Evolutionary conservation across 2,888 invertebrate species (phyloP), one percentile per base, ranked within the genome.

Genomic region (Syrista parreyssii): DNA sequence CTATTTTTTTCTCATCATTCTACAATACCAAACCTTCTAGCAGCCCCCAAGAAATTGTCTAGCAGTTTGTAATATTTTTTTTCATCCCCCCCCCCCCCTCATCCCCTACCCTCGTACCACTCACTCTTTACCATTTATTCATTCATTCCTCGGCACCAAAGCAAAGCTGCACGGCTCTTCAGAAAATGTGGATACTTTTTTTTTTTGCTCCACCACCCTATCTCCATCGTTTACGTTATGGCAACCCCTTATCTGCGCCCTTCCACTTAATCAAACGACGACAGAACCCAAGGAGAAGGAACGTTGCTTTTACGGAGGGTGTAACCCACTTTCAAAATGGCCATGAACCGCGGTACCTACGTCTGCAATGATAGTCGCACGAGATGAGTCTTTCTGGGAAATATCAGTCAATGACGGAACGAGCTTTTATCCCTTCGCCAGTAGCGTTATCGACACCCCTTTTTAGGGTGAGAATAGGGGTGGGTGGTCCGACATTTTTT

Each of bases 141-240:
- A 55, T 74, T 77, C 55, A 75, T 73, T 77, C 33, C 71, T 80
- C 79, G 81, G 78, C 78, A 78, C 40, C 23, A 69, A 30, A 75
- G 55, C 34, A 12, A 36, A 36, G 74, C 79, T 75, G 32, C 78
- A 12, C 12, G 12, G 74, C 68, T 36, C 35, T 68, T 35, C 40
- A 33, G 36, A n/a, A 77, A 77, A 75, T 77, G 74, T 77, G 75
- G 75, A 77, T 77, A 74, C n/a, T n/a, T 76, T 77, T 74, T 69
- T 36, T 69, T 73, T 78, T 82, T 79, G 78, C 81, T 78, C 77
- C 74, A 75, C 75, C 76, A 68, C 79, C 79, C 80, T 81, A 82
- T 82, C 81, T 81, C 75, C 77, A 78, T 80, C 82, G 80, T 84
- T 80, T 80, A 75, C 80, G 81, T 80, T 83, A 82, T 79, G 79